A percentile compares a stretch with the other conserved stretches of the same genome.
Evolutionary conservation across 2,888 invertebrate species (phyloP).

Genomic region (Stratiomys singularior): DNA sequence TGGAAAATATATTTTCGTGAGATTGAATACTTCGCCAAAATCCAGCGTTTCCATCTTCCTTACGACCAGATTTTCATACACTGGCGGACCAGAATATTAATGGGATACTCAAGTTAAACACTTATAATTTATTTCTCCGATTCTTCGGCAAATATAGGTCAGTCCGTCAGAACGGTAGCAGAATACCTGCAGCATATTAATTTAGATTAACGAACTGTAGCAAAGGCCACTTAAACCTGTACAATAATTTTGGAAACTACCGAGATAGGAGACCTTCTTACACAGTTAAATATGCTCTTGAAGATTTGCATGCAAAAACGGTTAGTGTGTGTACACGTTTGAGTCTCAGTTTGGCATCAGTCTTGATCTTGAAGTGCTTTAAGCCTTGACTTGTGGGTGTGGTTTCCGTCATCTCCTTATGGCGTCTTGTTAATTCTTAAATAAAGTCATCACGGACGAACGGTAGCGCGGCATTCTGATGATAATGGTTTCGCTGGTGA

Average conservation of each 20-base stretch:
- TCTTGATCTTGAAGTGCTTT: constrained; percentile 13
- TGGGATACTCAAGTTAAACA: not conserved
- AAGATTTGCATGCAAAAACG: constrained; percentile 3
- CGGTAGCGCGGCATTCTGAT: not conserved
- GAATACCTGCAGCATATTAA: constrained; percentile 9
- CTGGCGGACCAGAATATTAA: not conserved
- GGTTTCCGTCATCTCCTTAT: constrained; percentile 4
- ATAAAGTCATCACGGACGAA: constrained; percentile 9
- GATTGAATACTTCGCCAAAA: too few species aligned
- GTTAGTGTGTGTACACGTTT: not conserved
- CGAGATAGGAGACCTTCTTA: not conserved
- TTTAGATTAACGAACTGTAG: constrained; percentile 11
- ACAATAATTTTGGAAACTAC: not conserved
- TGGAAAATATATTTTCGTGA: too few species aligned
- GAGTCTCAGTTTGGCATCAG: not conserved
- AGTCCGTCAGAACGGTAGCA: not conserved
- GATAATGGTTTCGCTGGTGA: too few species aligned
- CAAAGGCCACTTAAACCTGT: not conserved
- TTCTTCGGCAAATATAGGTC: not conserved
- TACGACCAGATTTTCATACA: too few species aligned
- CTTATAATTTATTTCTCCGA: constrained; percentile 1
- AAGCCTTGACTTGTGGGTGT: constrained; percentile 8
- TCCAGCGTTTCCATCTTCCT: too few species aligned
- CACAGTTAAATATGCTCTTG: constrained; percentile 8
- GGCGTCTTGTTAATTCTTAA: constrained; percentile 10